Percentiles rank a stretch among this genome's conserved stretches.
Evolutionary conservation across 1,140 invertebrate genomes (phyloP).

Genomic region (Camponotus vicinus): DNA sequence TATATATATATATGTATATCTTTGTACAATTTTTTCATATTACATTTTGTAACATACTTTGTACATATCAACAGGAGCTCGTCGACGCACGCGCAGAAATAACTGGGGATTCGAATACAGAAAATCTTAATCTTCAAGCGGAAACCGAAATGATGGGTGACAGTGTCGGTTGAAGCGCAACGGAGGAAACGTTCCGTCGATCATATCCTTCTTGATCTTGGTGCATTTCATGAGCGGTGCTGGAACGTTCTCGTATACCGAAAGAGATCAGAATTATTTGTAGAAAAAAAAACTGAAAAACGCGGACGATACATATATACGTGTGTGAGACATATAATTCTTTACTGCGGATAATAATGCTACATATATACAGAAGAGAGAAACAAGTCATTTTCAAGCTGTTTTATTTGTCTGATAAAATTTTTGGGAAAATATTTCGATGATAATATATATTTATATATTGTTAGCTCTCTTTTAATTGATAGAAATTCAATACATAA

Average conservation of each 20-base stretch:
- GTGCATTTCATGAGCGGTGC: conserved; percentile 81
- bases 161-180: conserved; percentile 80
- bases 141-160: conserved; percentile 82
- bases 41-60: conserved; percentile 33
- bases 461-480: conserved; percentile 2
- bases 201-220: conserved; percentile 74
- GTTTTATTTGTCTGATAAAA: conserved; percentile 38
- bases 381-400: conserved; percentile 21
- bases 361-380: conserved; percentile 63
- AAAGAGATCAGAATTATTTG: conserved; percentile 80
- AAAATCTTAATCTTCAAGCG: conserved; percentile 70
- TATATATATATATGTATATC: too few species aligned
- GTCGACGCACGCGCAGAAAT: conserved; percentile 74
- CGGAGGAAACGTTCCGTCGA: conserved; percentile 20
- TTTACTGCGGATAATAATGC: conserved; percentile 72
- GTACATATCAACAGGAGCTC: conserved; percentile 74
- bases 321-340: conserved; percentile 66
- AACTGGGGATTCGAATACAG: conserved; percentile 65
- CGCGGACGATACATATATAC: conserved; percentile 63
- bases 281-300: conserved; percentile 72
- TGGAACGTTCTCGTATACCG: conserved; percentile 73
- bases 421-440: background rate
- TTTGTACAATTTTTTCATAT: background rate
- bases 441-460: background rate
- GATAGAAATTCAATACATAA: conserved; percentile 8